Evolutionary conservation across 2,888 invertebrate genomes (phyloP).

Genomic region (Leucania comma): DNA sequence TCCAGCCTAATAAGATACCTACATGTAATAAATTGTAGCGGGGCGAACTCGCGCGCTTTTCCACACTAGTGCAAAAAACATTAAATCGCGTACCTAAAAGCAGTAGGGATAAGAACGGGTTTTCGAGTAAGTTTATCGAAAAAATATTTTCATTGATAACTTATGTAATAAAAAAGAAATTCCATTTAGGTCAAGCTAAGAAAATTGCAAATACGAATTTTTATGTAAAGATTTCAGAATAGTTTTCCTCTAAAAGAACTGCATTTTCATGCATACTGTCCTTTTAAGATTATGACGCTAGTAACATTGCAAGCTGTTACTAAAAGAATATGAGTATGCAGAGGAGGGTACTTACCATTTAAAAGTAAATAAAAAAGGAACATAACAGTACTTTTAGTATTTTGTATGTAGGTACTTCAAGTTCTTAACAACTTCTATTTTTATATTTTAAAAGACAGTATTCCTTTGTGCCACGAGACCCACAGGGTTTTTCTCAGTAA

Average conservation of each 20-base stretch:
- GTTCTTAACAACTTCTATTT: neutral
- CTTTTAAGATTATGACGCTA: slow-evolving; percentile 1
- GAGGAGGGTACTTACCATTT: slow-evolving; percentile 9
- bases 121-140: no score
- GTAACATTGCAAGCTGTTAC: slow-evolving; percentile 8
- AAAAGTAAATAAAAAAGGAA: slow-evolving; percentile 16
- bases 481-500: no score
- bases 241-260: neutral
- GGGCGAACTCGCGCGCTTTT: no score
- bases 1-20: no score
- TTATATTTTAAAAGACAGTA: neutral
- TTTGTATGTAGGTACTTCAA: neutral
- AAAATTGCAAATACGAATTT: neutral
- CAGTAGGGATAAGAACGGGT: no score
- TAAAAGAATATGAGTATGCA: slow-evolving; percentile 13
- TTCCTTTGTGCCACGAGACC: neutral
- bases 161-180: neutral
- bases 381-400: neutral
- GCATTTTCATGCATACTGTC: slow-evolving; percentile 10
- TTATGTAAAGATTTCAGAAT: neutral
- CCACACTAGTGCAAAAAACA: no score
- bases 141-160: no score
- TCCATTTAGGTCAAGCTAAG: neutral
- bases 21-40: no score
- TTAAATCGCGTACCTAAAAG: no score